These are phyloP conservation scores for Plecotus auritus DNA, from an alignment of 2,113 vertebrate genomes.

Conservation along the genomic window DNA sequence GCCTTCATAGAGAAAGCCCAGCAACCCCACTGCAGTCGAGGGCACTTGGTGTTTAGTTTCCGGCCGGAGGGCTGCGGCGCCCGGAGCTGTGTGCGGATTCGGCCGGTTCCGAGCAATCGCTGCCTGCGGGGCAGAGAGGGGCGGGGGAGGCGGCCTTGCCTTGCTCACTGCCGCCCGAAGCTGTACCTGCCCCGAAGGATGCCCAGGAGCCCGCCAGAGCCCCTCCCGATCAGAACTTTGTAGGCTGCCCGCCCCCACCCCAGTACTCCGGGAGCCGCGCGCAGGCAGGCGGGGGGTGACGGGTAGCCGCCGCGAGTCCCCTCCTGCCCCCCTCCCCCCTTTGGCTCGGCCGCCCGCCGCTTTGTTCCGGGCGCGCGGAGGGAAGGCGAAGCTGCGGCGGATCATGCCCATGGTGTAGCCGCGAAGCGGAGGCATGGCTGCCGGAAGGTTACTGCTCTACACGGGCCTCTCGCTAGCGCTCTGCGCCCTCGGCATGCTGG, in stretches of 20 bases:
- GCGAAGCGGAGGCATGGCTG: slow-evolving; percentile 95
- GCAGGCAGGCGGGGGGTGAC: slow-evolving; percentile 24
- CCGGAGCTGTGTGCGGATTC: background rate
- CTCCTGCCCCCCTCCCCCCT: background rate
- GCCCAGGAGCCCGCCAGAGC: slow-evolving; percentile 65
- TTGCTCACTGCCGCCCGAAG: background rate
- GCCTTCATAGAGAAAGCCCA: background rate
- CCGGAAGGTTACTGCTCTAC: slow-evolving; percentile 97
- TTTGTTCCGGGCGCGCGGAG: slow-evolving; percentile 64
- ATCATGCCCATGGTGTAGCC: slow-evolving; percentile 85
- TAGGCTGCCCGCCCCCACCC: slow-evolving; percentile 43
- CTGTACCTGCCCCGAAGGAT: slow-evolving; percentile 57
- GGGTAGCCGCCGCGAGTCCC: slow-evolving; percentile 5
- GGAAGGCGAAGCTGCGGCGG: slow-evolving; percentile 71
- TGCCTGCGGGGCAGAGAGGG: slow-evolving; percentile 14
- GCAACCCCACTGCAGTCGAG: background rate
- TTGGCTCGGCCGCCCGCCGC: slow-evolving; percentile 60
- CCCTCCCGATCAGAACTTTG: slow-evolving; percentile 75
- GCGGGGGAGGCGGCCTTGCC: background rate
- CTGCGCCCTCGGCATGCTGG: slow-evolving; percentile 98
- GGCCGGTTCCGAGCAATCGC: background rate
- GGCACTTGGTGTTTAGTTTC: background rate
- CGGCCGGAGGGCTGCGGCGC: background rate
- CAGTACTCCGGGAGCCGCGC: background rate
- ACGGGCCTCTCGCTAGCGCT: slow-evolving; percentile 97